Conservation (phyloP, 2,113 vertebrate species). For the Zosterops pallidus region DNA sequence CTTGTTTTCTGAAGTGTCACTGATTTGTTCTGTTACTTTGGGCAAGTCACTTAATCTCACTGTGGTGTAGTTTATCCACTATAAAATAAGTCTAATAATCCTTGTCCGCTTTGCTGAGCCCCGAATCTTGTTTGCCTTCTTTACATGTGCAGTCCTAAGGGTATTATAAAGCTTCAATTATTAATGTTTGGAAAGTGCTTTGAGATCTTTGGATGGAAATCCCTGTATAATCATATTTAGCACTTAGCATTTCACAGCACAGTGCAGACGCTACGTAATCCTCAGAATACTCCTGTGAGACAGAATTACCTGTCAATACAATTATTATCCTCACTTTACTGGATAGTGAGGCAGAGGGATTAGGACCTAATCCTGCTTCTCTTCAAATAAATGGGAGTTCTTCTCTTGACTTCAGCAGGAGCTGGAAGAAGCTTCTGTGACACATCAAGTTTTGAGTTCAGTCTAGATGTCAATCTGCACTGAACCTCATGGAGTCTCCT, state of each 20-base stretch:
- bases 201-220: slow-evolving; percentile 69
- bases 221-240: slow-evolving; percentile 71
- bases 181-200: slow-evolving; percentile 70
- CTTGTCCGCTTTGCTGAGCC: slow-evolving; percentile 59
- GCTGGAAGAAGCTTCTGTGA: slow-evolving; percentile 8
- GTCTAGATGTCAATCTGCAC: neutral
- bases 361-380: slow-evolving; percentile 58
- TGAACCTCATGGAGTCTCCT: neutral
- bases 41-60: slow-evolving; percentile 56
- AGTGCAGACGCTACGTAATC: slow-evolving; percentile 66
- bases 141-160: slow-evolving; percentile 62
- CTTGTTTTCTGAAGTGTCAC: neutral
- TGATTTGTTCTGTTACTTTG: slow-evolving; percentile 43
- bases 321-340: slow-evolving; percentile 69
- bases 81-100: slow-evolving; percentile 65
- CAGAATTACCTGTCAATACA: slow-evolving; percentile 72
- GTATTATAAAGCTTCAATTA: slow-evolving; percentile 68
- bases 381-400: slow-evolving; percentile 12
- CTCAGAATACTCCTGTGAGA: slow-evolving; percentile 63
- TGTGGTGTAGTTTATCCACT: slow-evolving; percentile 56
- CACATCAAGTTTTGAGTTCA: neutral
- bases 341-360: slow-evolving; percentile 55
- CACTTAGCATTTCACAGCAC: slow-evolving; percentile 69
- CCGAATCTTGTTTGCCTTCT: slow-evolving; percentile 66
- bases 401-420: neutral